Base-by-base conservation (phyloP, 2,797 vertebrate species). In the Selene dorsalis region DNA sequence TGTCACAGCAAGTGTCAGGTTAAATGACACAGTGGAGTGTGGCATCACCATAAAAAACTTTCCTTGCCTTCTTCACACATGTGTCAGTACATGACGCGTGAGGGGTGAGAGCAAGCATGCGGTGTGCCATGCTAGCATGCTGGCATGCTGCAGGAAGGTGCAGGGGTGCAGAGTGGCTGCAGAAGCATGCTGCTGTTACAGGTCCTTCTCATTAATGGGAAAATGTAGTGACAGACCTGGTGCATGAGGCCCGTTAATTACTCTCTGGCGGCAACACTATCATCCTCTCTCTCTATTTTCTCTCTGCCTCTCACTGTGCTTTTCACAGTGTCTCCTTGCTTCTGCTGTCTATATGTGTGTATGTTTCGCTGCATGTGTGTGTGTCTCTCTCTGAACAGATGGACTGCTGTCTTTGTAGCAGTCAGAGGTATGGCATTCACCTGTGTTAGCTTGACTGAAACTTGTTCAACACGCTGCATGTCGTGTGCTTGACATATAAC, bases 351-450 rank as follows among this genome's bases (percentile, higher is more conserved):
- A 5, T 32, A 8, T 35, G 32, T 50, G 64, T 69, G 47, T 78
- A 79, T 59, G 73, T 73, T 18, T 64, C 38, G 58, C 52, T 70
- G 58, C 43, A 35, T 35, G 52, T 62, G 43, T 85, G 75, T 48
- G 1, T 55, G 64, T 72, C 24, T 53, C 45, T 56, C 35, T 82
- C 53, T 53, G 64, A 90, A 80, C 89, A 93, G 90, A 93, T 91
- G 90, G 87, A 79, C 68, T 39, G 56, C 83, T 66, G 85, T 89
- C 73, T 84, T 72, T 79, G 73, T 67, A 86, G 83, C 89, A 80
- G 85, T 90, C 69, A 87, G 89, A 87, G 85, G 84, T 67, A 79
- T 64, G 74, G 61, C 62, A 59, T 65, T 91, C 84, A 89, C 89
- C 86, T 91, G 81, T 77, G 81, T 89, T 39, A 59, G 77, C 70